These are phyloP conservation scores for Sphaerolaimus hirsutus DNA, from an alignment of 2,888 invertebrate genomes.

Conservation along the genomic window DNA sequence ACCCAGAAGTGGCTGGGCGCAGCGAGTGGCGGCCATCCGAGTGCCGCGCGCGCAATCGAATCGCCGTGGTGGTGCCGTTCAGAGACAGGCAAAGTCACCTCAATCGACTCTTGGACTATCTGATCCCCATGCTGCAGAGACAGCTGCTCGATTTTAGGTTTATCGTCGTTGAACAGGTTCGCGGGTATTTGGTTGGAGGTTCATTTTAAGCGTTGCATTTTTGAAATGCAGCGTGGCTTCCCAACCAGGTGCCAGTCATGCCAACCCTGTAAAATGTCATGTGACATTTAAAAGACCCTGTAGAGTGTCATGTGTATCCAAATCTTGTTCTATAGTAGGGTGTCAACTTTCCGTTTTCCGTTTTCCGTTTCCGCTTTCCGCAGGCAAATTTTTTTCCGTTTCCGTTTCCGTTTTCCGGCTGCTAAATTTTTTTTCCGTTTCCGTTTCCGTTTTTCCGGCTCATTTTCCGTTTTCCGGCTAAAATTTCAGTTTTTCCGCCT, in stretches of 20 bases:
- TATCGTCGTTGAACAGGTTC: slow-evolving; percentile 24
- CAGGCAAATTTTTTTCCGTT: neutral
- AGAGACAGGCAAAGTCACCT: slow-evolving; percentile 23
- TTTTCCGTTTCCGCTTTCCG: neutral
- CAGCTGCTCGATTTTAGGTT: slow-evolving; percentile 24
- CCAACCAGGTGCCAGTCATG: neutral
- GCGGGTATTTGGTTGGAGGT: no score
- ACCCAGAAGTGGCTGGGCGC: slow-evolving; percentile 18
- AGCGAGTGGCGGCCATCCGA: slow-evolving; percentile 21
- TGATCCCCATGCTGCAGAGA: slow-evolving; percentile 22
- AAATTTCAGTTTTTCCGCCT: neutral
- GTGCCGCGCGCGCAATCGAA: slow-evolving; percentile 14
- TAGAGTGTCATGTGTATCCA: no score
- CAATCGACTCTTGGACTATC: slow-evolving; percentile 20
- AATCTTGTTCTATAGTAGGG: neutral
- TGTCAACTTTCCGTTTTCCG: neutral
- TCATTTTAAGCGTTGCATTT: neutral
- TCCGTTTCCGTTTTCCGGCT: no score
- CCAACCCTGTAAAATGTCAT: neutral
- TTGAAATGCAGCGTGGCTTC: neutral
- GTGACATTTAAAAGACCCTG: no score
- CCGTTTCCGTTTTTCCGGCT: neutral
- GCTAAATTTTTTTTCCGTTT: neutral
- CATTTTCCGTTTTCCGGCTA: neutral
- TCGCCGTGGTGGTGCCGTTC: slow-evolving; percentile 26